Evolutionary conservation across 2,797 vertebrate species (phyloP).

Genomic region (Molossus alvarezi): DNA sequence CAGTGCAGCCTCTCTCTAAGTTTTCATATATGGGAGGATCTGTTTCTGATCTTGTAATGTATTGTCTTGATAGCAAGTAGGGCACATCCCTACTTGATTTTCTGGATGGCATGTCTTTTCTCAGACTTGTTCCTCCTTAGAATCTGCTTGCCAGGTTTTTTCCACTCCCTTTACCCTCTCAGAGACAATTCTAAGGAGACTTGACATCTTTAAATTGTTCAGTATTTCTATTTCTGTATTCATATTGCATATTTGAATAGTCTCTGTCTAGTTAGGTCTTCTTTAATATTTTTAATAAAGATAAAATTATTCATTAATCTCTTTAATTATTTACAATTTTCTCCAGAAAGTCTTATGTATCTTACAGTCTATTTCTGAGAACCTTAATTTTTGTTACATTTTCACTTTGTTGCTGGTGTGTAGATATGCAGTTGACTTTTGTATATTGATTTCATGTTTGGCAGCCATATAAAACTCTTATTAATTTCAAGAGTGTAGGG

Average conservation of each 20-base stretch:
- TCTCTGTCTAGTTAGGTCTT: slow-evolving; percentile 29
- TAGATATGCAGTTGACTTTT: background rate
- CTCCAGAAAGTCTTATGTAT: background rate
- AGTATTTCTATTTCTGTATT: background rate
- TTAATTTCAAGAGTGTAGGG: too few species aligned
- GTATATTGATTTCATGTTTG: background rate
- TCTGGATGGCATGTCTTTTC: background rate
- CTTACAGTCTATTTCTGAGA: background rate
- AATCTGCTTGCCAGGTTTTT: background rate
- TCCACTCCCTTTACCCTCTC: too few species aligned
- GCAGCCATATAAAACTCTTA: too few species aligned
- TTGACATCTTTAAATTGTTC: background rate
- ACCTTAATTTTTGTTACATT: slow-evolving; percentile 27
- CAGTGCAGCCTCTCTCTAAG: background rate
- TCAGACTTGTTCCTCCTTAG: slow-evolving; percentile 32
- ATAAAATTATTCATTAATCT: background rate
- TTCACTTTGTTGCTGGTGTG: background rate
- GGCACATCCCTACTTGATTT: background rate
- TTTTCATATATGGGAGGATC: background rate
- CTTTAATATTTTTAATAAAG: slow-evolving; percentile 1
- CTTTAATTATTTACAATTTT: background rate
- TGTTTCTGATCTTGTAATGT: background rate
- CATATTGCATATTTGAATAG: background rate
- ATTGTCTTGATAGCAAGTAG: background rate
- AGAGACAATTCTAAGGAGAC: background rate